Evolutionary conservation across 2,797 vertebrate genomes (phyloP).

Genomic region (Peromyscus nudipes): DNA sequence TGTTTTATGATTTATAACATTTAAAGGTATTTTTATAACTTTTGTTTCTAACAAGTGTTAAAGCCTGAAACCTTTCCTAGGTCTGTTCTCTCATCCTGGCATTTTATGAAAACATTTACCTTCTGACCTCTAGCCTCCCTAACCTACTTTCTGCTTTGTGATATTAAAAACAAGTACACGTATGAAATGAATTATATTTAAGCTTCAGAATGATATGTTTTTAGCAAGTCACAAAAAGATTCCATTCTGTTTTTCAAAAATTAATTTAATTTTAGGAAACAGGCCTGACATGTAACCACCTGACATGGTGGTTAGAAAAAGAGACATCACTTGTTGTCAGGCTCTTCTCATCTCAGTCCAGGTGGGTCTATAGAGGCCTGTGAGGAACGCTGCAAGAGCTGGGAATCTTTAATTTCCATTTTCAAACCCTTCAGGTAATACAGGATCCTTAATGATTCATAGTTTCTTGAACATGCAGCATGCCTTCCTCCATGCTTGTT

Average conservation of each 20-base stretch:
- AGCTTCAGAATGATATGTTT: neutral
- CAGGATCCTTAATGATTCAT: constrained; percentile 77
- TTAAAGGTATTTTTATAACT: constrained; percentile 12
- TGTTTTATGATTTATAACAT: constrained; percentile 21
- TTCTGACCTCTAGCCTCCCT: constrained; percentile 51
- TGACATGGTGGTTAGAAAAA: neutral
- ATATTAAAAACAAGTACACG: constrained; percentile 68
- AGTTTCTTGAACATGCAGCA: constrained; percentile 62
- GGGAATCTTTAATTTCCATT: constrained; percentile 77
- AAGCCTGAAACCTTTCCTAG: constrained; percentile 19
- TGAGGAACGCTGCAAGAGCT: constrained; percentile 5
- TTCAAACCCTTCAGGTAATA: constrained; percentile 71
- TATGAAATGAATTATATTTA: constrained; percentile 69
- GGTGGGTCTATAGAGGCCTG: constrained; percentile 58
- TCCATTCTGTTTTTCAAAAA: constrained; percentile 50
- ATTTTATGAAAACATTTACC: constrained; percentile 67
- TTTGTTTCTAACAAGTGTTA: constrained; percentile 60
- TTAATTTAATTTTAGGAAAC: constrained; percentile 61
- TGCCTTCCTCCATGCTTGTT: constrained; percentile 58
- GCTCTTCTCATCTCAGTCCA: constrained; percentile 69
- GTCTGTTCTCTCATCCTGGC: constrained; percentile 41
- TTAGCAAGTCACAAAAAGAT: neutral
- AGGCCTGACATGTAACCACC: constrained; percentile 46
- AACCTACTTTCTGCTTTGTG: constrained; percentile 27
- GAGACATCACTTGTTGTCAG: constrained; percentile 44